Base-by-base conservation (phyloP, 2,797 vertebrate genomes). In the Leucoraja ocellata region DNA sequence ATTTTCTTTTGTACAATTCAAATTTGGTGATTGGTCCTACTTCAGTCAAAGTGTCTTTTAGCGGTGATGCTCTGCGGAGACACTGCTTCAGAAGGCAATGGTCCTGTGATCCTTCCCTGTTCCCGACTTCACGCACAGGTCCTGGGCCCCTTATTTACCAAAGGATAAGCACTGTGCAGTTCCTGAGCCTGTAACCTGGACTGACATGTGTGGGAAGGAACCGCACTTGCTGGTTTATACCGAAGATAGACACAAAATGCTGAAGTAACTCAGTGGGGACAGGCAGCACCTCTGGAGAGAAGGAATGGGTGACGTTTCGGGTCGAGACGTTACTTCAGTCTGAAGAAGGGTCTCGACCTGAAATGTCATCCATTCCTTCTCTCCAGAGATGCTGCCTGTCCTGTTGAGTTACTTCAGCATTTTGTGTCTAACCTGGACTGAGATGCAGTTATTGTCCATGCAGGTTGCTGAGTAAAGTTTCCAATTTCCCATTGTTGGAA, bases 401-500 rank as follows among this genome's bases (percentile, higher is more conserved):
- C 46, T 46, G 46, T 2, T 46, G 46, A 46, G 46, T 46, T 46
- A 46, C 2, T 46, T 4, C 46, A 46, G 46, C 46, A 46, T 46
- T 46, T 46, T 46, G 46, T 46, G 46, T 46, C 46, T 4, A 46
- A 46, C 46, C 68, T 73, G 21, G 36, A 36, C 71, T 54, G 88
- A 13, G 10, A 39, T 73, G 88, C 83, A 86, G 63, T 90, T 68
- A 71, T 14, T 46, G 88, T 73, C 68, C 1, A 16, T 91, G 36
- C 18, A 25, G 39, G 65, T 54, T 28, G 21, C n/a, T 65, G 63
- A 32, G 68, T 93, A 93, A 93, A 92, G 46, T 58, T 93, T 61
- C 93, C 91, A 65, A 93, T 93, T n/a, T 91, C 92, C 93, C 94
- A 94, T 95, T 93, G 94, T 94, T 94, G 94, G 94, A 95, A 94